Evolutionary conservation across 2,113 vertebrate genomes (phyloP).

Genomic region (Nycticryphes semicollaris): DNA sequence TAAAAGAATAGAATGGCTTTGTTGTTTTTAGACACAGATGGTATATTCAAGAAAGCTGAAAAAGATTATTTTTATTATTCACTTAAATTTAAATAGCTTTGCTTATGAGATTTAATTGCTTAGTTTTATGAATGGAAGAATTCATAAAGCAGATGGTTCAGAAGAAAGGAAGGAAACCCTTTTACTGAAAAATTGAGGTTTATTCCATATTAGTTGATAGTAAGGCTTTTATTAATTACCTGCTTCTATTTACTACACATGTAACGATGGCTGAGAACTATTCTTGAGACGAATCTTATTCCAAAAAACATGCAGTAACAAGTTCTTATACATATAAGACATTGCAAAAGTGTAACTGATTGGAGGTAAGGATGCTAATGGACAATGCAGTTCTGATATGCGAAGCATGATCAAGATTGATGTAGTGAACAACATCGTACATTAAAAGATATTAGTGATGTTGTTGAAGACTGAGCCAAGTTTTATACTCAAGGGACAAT

Average conservation of each 20-base stretch:
- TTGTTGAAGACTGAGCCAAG: neutral
- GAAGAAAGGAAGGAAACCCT: neutral
- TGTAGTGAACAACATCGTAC: neutral
- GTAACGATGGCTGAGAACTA: neutral
- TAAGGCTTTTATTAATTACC: neutral
- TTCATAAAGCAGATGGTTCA: neutral
- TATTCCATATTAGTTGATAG: neutral
- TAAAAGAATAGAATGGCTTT: neutral
- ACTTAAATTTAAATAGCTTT: neutral
- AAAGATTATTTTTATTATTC: neutral
- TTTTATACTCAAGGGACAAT: neutral
- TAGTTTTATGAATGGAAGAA: neutral
- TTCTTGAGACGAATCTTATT: neutral
- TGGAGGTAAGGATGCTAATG: neutral
- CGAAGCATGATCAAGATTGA: neutral
- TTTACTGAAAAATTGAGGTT: neutral
- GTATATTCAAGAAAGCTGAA: neutral
- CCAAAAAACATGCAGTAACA: neutral
- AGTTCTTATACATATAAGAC: neutral
- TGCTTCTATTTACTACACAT: neutral
- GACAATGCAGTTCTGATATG: neutral
- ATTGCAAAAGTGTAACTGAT: neutral
- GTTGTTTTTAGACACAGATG: neutral
- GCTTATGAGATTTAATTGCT: neutral
- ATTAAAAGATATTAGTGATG: neutral